Base-by-base conservation (phyloP, 2,113 vertebrate genomes). In the Coregonus clupeaformis region DNA sequence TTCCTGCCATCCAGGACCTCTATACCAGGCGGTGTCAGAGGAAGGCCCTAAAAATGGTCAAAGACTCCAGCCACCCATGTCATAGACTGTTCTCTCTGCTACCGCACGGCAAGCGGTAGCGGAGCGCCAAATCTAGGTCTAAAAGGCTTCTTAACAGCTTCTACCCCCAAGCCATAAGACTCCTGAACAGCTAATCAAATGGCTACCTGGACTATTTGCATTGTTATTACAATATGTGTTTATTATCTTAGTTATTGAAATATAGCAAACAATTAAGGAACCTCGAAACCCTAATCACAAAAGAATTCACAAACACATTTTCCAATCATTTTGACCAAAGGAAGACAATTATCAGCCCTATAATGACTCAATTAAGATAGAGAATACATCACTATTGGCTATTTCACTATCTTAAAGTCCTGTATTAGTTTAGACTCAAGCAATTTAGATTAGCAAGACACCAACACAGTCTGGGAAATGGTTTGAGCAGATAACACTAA, bases 311-410 rank as follows among this genome's bases (percentile, higher is more conserved):
- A 42, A 7, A 42, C 36, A 81, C 77, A 70, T 68, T 79, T 81
- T 84, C 79, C 79, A 83, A 82, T 83, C 80, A 66, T 78, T 82
- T 82, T 78, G 75, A 77, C 74, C 72, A 84, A 83, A 69, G 73
- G 77, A 86, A 75, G 74, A 85, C 82, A 84, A 88, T 88, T 84
- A 84, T 84, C 82, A 80, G 74, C 83, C 47, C 78, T 81, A 84
- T 88, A 92, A 89, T 87, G 84, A 89, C 73, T 87, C 84, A 83
- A 88, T 90, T 87, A 88, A 76, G 80, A 90, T 89, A 87, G 89
- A 80, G 85, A 89, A 85, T 66, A 69, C 32, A 36, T 36, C 32
- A 36, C 32, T 36, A 36, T 36, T 36, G 32, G 6, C 32, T 36
- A 7, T 36, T 36, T 36, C 32, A 36, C 32, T 42, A 42, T 42